Conservation (phyloP, 2,797 vertebrate genomes). For the Galaxias olidus region DNA sequence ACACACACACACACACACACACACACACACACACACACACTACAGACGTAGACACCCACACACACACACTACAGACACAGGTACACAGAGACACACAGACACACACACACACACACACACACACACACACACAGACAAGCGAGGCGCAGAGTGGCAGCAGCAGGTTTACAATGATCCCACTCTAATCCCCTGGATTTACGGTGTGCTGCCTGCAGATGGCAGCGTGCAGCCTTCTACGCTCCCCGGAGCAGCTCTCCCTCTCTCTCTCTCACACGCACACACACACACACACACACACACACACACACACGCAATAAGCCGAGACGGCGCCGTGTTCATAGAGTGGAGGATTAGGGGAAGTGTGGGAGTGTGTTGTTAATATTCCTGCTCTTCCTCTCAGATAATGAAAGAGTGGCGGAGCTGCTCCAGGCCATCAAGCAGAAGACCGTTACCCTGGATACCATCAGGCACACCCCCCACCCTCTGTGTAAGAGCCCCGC, state of each 20-base stretch:
- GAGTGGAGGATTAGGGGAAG: slow-evolving; percentile 14
- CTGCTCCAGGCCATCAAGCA: slow-evolving; percentile 94
- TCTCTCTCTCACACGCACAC: slow-evolving; percentile 9
- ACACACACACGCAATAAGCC: neutral
- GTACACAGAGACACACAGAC: slow-evolving; percentile 4
- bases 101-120: slow-evolving; percentile 19
- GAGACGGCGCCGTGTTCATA: slow-evolving; percentile 12
- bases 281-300: neutral
- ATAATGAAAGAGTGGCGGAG: slow-evolving; percentile 92
- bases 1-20: slow-evolving; percentile 11
- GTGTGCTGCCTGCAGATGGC: slow-evolving; percentile 52
- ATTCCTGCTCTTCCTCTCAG: slow-evolving; percentile 62
- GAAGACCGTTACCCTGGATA: slow-evolving; percentile 84
- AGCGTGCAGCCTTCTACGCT: slow-evolving; percentile 25
- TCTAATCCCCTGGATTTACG: slow-evolving; percentile 50
- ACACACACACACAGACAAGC: slow-evolving; percentile 9
- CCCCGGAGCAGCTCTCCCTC: slow-evolving; percentile 17
- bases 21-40: slow-evolving; percentile 18
- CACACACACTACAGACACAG: slow-evolving; percentile 4
- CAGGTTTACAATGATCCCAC: slow-evolving; percentile 39
- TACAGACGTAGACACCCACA: too few relatives aligned
- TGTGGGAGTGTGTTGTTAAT: slow-evolving; percentile 6
- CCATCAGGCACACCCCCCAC: slow-evolving; percentile 79
- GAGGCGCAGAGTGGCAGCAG: slow-evolving; percentile 40
- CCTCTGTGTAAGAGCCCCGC: slow-evolving; percentile 83